Percentiles rank a stretch among this genome's conserved stretches.
Evolutionary conservation across 1,140 invertebrate species (phyloP).

Genomic region (Plectus sambesii): DNA sequence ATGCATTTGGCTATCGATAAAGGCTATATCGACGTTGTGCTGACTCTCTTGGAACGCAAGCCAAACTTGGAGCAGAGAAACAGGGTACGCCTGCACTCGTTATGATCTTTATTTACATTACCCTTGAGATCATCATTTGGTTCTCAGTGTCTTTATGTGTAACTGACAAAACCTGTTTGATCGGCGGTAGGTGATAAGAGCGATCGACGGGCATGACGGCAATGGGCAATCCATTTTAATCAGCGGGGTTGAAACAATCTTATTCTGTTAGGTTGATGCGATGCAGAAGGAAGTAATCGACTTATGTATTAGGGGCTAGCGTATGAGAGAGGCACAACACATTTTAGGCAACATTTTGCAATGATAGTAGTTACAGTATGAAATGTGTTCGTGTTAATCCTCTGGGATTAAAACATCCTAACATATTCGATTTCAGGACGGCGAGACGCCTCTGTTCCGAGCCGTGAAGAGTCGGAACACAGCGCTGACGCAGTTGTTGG

Average conservation of each 20-base stretch:
- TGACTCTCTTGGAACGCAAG: conserved; percentile 71
- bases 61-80: conserved; percentile 83
- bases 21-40: conserved; percentile 72
- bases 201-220: too few species aligned
- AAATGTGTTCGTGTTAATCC: too few species aligned
- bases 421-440: conserved; percentile 56
- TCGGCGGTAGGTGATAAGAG: neutral
- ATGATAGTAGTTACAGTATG: too few species aligned
- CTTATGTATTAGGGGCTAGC: neutral
- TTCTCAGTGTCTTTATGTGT: conserved; percentile 19
- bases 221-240: too few species aligned
- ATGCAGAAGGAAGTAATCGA: neutral
- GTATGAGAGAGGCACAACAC: neutral
- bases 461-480: conserved; percentile 79
- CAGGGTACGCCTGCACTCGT: conserved; percentile 54
- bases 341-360: too few species aligned
- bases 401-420: neutral
- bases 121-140: neutral
- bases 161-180: conserved; percentile 27
- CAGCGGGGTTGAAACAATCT: neutral
- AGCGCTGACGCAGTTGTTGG: conserved; percentile 75
- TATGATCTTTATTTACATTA: conserved; percentile 15
- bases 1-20: conserved; percentile 95
- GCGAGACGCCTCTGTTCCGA: conserved; percentile 77
- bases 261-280: conserved; percentile 8